A percentile compares a stretch with the other conserved stretches of the same genome.
Evolutionary conservation across 2,797 vertebrate genomes (phyloP).

Genomic region (Pempheris klunzingeri): DNA sequence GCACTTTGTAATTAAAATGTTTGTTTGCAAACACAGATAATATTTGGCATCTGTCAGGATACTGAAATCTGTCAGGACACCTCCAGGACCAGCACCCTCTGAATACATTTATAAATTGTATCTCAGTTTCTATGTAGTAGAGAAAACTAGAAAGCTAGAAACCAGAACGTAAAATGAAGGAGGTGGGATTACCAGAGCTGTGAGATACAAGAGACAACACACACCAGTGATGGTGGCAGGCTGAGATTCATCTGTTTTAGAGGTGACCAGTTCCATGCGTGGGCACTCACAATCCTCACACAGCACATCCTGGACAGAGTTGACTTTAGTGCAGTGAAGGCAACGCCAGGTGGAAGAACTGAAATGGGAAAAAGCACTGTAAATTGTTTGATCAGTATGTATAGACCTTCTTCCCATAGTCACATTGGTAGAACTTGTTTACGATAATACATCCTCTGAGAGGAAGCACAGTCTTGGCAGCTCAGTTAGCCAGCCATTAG

Average conservation of each 20-base stretch:
- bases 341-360: constrained; percentile 87
- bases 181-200: not conserved
- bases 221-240: constrained; percentile 77
- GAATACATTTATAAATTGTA: not conserved
- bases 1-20: too few relatives aligned
- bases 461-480: not conserved
- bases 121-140: too few relatives aligned
- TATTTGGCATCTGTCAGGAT: too few relatives aligned
- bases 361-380: constrained; percentile 9
- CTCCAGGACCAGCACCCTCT: too few relatives aligned
- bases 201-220: constrained; percentile 17
- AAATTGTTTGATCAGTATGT: not conserved
- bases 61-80: too few relatives aligned
- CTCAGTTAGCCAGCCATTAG: not conserved
- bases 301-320: constrained; percentile 85
- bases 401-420: too few relatives aligned
- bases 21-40: too few relatives aligned
- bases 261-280: constrained; percentile 73
- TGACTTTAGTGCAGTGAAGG: constrained; percentile 85
- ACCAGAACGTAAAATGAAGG: not conserved
- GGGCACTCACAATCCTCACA: constrained; percentile 89
- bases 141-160: not conserved
- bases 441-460: not conserved
- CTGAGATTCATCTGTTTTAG: constrained; percentile 73
- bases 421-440: not conserved